Base-by-base conservation (phyloP, 2,797 vertebrate species). In the Microtus agrestis region DNA sequence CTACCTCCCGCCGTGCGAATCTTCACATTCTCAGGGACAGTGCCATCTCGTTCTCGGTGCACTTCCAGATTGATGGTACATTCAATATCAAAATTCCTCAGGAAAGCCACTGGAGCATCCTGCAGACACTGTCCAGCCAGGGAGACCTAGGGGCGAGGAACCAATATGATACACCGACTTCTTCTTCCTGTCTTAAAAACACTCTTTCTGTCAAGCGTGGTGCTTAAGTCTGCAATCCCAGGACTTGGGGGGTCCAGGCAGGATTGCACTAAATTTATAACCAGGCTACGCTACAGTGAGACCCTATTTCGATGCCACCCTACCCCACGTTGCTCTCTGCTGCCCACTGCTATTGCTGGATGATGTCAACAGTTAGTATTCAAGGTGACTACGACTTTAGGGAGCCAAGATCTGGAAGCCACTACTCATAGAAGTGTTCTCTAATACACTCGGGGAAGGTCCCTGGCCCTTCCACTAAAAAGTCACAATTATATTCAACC, bases 21-120 rank as follows among this genome's bases (percentile, higher is more conserved):
- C 96, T 97, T 98, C 37, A 98, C 94, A 85, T 51, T 88, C 65
- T 87, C 9, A 0, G 34, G 11, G 56, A 0, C 14, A 40, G 43
- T 23, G 23, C 23, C 61, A 11, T 6, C 96, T 78, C 4, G 71
- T 2, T 97, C 97, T 56, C 51, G 74, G 84, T 97, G 97, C 0
- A 93, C 97, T 1, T 56, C 94, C 37, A 99, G 92, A 63, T 1
- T 27, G n/a, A 93, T 98, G 19, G 97, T 86, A 96, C 99, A 99
- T 2, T 84, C 94, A 2, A 97, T 95, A 51, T 98, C 95, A 40
- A 99, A 98, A 93, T 99, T 98, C 95, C 98, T 98, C 95, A 99
- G 98, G 98, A 99, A 99, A 0, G 99, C 99, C 40, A 99, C 99
- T 0, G 99, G 99, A 48, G 99, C 99, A 0, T 95, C 98, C 71